Conservation (phyloP, 2,888 invertebrate species). For the Melinaea menophilus region DNA sequence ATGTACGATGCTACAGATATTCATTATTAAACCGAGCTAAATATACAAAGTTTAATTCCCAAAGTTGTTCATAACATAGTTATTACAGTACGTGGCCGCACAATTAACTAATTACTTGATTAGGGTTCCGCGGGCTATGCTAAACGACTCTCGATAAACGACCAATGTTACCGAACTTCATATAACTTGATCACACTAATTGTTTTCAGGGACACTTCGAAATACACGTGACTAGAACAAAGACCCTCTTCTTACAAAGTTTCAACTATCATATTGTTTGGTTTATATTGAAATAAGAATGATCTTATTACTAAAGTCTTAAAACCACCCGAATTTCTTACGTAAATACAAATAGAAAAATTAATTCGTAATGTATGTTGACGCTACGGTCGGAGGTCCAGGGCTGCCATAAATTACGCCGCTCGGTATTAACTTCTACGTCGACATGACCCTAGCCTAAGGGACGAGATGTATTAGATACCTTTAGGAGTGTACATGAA, state of each 20-base stretch:
- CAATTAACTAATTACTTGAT: constrained; percentile 33
- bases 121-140: constrained; percentile 29
- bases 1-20: constrained; percentile 19
- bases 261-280: no score
- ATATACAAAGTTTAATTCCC: constrained; percentile 24
- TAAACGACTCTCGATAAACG: constrained; percentile 18
- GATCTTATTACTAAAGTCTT: not conserved
- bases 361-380: constrained; percentile 25
- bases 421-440: constrained; percentile 36
- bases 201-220: constrained; percentile 15
- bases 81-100: constrained; percentile 16
- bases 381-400: constrained; percentile 22
- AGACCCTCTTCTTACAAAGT: not conserved
- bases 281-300: not conserved
- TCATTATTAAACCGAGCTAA: constrained; percentile 16
- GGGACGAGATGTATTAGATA: constrained; percentile 6
- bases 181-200: constrained; percentile 19
- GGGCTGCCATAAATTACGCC: constrained; percentile 38
- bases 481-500: not conserved
- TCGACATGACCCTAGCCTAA: constrained; percentile 34
- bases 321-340: not conserved
- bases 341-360: constrained; percentile 17
- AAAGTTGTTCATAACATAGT: constrained; percentile 18
- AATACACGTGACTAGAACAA: not conserved
- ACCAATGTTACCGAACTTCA: constrained; percentile 17